phyloP scores from a whole-genome alignment of 64 coral and sea anemone species.

The Porites australiensis region DNA sequence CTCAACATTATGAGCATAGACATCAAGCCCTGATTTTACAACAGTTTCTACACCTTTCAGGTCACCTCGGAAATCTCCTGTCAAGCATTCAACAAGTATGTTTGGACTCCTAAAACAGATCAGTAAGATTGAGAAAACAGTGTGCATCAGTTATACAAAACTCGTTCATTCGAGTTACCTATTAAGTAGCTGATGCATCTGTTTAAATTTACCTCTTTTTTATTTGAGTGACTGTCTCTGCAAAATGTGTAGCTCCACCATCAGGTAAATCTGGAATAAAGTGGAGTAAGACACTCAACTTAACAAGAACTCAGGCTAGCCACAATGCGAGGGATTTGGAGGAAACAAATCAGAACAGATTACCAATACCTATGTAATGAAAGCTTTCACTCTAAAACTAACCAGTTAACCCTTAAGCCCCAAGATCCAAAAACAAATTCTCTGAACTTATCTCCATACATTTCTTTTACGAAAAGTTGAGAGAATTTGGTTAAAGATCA shows the following conservation, averaged over 20 bases:
- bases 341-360: no score
- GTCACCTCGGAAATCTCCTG: constrained; percentile 98
- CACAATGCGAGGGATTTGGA: no score
- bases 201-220: constrained; percentile 77
- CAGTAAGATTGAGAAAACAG: not conserved
- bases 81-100: constrained; percentile 97
- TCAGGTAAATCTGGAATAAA: constrained; percentile 85
- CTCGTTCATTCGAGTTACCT: not conserved
- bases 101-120: constrained; percentile 75
- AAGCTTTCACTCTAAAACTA: no score
- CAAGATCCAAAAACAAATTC: not conserved
- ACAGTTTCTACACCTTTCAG: constrained; percentile 71
- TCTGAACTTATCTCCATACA: no score
- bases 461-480: no score
- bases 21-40: constrained; percentile 91
- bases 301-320: no score
- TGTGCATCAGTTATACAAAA: not conserved
- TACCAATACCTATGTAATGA: no score
- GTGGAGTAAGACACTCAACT: not conserved
- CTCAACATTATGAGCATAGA: constrained; percentile 97
- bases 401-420: not conserved
- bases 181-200: not conserved
- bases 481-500: no score
- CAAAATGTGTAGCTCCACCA: constrained; percentile 95
- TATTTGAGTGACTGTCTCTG: constrained; percentile 94